A percentile compares a stretch with the other conserved stretches of the same genome.
These are phyloP conservation scores for Chymomyza procnemis DNA, from an alignment of 2,888 invertebrate species.

Conservation along the genomic window DNA sequence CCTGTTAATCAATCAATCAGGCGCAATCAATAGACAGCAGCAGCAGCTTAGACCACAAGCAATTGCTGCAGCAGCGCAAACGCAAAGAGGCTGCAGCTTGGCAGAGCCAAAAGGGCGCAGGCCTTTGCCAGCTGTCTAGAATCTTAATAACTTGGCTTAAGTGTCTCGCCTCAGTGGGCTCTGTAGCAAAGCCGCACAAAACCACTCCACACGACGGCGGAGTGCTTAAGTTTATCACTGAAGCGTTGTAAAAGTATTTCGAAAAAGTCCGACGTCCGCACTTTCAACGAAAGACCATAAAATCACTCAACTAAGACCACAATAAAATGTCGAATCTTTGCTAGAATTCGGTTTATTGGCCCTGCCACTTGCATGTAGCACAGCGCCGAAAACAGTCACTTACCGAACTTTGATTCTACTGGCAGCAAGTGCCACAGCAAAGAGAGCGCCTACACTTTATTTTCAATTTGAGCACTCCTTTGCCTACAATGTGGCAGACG, in stretches of 20 bases:
- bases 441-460: neutral
- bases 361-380: conserved; percentile 21
- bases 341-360: conserved; percentile 48
- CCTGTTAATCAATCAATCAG: neutral
- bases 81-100: neutral
- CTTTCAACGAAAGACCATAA: conserved; percentile 62
- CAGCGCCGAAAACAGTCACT: conserved; percentile 24
- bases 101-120: neutral
- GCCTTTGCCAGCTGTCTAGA: neutral
- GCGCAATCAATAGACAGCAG: too few relatives aligned
- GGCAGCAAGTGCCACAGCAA: conserved; percentile 8
- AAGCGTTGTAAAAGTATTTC: conserved; percentile 5
- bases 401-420: conserved; percentile 60
- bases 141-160: neutral
- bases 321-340: conserved; percentile 60
- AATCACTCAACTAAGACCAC: conserved; percentile 62
- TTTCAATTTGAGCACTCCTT: conserved; percentile 19
- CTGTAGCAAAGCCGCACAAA: neutral
- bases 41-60: neutral
- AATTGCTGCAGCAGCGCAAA: neutral
- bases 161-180: neutral
- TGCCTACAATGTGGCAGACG: conserved; percentile 43
- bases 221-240: neutral
- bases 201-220: neutral
- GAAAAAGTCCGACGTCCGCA: conserved; percentile 24